Conservation (phyloP, 2,113 vertebrate genomes). For the Gobio gobio region DNA sequence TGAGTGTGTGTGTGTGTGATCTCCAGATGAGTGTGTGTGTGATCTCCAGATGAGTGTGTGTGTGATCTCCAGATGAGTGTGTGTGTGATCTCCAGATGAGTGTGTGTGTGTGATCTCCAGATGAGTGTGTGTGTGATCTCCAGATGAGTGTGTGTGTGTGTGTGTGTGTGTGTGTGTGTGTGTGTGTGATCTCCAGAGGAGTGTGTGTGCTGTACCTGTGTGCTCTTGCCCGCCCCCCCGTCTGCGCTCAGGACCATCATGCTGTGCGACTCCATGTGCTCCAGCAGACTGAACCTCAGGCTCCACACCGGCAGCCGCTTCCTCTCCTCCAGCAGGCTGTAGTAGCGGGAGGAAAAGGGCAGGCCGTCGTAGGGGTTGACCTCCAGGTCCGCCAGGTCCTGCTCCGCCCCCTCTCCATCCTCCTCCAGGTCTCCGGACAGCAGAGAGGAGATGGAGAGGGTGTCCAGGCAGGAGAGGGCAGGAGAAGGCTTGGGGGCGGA, state of each 20-base stretch:
- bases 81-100: too few relatives aligned
- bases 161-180: too few relatives aligned
- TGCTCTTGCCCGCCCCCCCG: constrained; percentile 89
- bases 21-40: too few relatives aligned
- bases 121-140: too few relatives aligned
- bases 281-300: constrained; percentile 82
- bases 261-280: constrained; percentile 82
- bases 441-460: constrained; percentile 76
- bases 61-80: too few relatives aligned
- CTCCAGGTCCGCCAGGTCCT: constrained; percentile 81
- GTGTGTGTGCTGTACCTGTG: too few relatives aligned
- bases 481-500: constrained; percentile 33
- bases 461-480: constrained; percentile 65
- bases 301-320: constrained; percentile 82
- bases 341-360: constrained; percentile 93
- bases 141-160: too few relatives aligned
- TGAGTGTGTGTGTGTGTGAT: too few relatives aligned
- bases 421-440: constrained; percentile 72
- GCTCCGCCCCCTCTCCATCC: constrained; percentile 57
- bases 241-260: constrained; percentile 86
- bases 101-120: too few relatives aligned
- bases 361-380: constrained; percentile 94
- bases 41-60: too few relatives aligned
- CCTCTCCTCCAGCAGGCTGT: constrained; percentile 84
- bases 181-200: too few relatives aligned